Evolutionary conservation across 2,888 invertebrate genomes (phyloP).

Genomic region (Spilarctia lutea): DNA sequence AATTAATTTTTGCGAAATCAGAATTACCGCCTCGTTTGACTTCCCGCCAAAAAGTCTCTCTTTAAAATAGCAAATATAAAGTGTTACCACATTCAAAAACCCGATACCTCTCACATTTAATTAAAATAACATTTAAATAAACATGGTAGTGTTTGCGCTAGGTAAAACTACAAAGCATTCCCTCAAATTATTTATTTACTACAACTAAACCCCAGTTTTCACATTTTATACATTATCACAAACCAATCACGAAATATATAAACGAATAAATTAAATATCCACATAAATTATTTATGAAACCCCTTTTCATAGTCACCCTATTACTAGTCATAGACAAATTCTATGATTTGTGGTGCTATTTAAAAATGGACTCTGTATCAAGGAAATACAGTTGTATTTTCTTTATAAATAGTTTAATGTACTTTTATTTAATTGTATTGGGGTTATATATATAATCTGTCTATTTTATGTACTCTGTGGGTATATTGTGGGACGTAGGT

Average conservation of each 20-base stretch:
- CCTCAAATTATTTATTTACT: constrained; percentile 37
- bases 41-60: too few species aligned
- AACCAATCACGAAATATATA: constrained; percentile 57
- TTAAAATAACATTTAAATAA: constrained; percentile 24
- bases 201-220: constrained; percentile 41
- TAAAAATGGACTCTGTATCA: constrained; percentile 33
- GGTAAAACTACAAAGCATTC: constrained; percentile 35
- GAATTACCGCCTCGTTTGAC: too few species aligned
- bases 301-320: constrained; percentile 57
- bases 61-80: not conserved
- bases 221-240: constrained; percentile 45
- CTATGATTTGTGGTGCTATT: constrained; percentile 38
- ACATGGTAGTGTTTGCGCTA: constrained; percentile 21
- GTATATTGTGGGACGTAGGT: constrained; percentile 14
- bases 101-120: not conserved
- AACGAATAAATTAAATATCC: constrained; percentile 58
- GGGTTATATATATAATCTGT: constrained; percentile 30
- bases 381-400: constrained; percentile 17
- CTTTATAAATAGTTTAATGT: not conserved
- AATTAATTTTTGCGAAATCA: too few species aligned
- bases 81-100: not conserved
- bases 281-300: constrained; percentile 51
- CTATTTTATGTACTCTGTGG: constrained; percentile 38
- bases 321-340: constrained; percentile 67
- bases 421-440: constrained; percentile 34